Conservation (phyloP, 1,140 invertebrate genomes). For the Lethrus apterus region DNA sequence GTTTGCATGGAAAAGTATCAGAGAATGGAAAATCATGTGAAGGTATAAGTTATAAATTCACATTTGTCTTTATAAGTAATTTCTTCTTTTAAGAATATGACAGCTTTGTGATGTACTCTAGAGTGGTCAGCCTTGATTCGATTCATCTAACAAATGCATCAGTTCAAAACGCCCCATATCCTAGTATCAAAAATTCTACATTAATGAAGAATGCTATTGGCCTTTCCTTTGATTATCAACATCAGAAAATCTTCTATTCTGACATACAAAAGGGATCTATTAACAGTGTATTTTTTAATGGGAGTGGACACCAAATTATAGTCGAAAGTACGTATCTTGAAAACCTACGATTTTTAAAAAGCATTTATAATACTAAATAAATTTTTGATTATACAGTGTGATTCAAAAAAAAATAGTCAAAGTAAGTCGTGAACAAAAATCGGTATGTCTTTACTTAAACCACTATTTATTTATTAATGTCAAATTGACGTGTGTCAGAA, state of each 20-base stretch:
- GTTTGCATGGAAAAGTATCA: conserved; percentile 63
- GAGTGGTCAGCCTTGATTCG: conserved; percentile 65
- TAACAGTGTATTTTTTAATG: conserved; percentile 77
- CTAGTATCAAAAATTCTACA: conserved; percentile 60
- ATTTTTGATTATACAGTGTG: too few species aligned
- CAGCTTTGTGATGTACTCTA: conserved; percentile 69
- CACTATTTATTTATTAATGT: too few species aligned
- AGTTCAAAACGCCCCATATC: conserved; percentile 67
- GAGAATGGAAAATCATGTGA: conserved; percentile 55
- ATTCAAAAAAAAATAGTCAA: too few species aligned
- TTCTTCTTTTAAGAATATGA: conserved; percentile 55
- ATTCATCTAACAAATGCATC: conserved; percentile 63
- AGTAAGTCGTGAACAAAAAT: not conserved
- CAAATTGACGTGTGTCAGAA: too few species aligned
- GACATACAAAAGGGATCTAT: conserved; percentile 81
- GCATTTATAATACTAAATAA: too few species aligned
- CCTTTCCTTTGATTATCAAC: conserved; percentile 69
- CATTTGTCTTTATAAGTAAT: not conserved
- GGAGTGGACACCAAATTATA: conserved; percentile 59
- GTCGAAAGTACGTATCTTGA: conserved; percentile 55
- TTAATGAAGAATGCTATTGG: conserved; percentile 79
- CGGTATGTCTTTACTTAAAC: not conserved
- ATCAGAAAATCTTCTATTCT: conserved; percentile 70
- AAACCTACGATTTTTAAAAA: too few species aligned
- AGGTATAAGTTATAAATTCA: conserved; percentile 38